These are phyloP conservation scores for Neria commutata DNA, from an alignment of 2,888 invertebrate genomes.

Conservation along the genomic window DNA sequence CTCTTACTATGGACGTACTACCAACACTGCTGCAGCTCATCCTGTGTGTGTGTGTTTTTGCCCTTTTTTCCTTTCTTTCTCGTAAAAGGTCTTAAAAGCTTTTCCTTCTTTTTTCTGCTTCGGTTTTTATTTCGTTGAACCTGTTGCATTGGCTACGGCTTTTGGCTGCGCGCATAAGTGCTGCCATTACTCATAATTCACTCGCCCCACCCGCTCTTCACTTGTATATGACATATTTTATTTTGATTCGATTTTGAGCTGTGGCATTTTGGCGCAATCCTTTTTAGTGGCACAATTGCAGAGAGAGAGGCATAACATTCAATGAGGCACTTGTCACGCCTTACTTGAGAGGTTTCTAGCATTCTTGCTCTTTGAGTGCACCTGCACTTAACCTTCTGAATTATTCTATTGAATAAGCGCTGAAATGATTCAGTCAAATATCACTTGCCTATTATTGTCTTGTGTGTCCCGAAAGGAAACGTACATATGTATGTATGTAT, in stretches of 20 bases:
- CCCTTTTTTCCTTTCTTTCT: neutral
- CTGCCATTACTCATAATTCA: neutral
- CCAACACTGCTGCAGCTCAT: too few species aligned
- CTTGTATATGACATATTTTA: neutral
- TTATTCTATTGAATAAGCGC: too few species aligned
- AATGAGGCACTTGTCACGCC: too few species aligned
- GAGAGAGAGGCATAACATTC: too few species aligned
- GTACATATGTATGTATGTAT: neutral
- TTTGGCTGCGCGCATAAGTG: neutral
- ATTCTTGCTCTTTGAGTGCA: too few species aligned
- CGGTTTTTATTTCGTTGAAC: neutral
- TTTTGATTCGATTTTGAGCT: neutral
- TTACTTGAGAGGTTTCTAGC: too few species aligned
- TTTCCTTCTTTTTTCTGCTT: constrained; percentile 2
- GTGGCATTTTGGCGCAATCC: neutral
- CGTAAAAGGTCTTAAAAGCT: constrained; percentile 11
- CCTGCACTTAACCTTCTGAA: too few species aligned
- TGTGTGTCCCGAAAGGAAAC: too few species aligned
- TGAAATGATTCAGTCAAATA: too few species aligned
- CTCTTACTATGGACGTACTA: too few species aligned
- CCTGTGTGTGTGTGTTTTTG: neutral
- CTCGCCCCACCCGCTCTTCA: neutral
- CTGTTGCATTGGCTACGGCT: constrained; percentile 1
- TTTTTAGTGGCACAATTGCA: neutral
- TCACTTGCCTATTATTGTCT: too few species aligned